A percentile compares a stretch with the other conserved stretches of the same genome.
Evolutionary conservation across 92 coral and sea anemone species (phyloP).

Genomic region (Palythoa heliodiscus): DNA sequence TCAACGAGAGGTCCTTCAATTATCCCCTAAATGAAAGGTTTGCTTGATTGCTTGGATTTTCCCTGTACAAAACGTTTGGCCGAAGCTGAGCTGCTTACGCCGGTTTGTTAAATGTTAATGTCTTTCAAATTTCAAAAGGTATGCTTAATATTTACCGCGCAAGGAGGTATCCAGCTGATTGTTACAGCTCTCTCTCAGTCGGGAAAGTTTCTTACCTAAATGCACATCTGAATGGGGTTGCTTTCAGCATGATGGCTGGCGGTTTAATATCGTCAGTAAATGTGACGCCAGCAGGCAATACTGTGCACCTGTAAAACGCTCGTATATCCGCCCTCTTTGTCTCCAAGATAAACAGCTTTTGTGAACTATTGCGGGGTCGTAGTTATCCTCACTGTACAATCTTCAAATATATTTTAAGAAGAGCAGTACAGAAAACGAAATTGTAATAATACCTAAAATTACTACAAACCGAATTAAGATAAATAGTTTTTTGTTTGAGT

Average conservation of each 20-base stretch:
- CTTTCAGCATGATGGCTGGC: not conserved
- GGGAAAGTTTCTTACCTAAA: not conserved
- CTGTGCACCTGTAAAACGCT: conserved; percentile 25
- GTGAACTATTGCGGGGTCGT: conserved; percentile 36
- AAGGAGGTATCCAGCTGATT: conserved; percentile 11
- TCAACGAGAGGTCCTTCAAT: too few relatives aligned
- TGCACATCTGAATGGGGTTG: not conserved
- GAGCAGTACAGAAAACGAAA: not conserved
- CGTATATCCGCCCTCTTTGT: conserved; percentile 29
- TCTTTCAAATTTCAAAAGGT: not conserved
- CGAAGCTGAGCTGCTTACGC: not conserved
- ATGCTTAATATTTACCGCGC: not conserved
- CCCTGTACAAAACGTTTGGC: too few relatives aligned
- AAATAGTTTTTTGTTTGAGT: not conserved
- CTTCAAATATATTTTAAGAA: not conserved
- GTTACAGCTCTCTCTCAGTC: not conserved
- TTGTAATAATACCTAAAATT: not conserved
- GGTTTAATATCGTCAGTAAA: not conserved
- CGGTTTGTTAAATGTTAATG: conserved; percentile 19
- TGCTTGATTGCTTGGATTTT: not conserved
- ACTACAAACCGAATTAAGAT: not conserved
- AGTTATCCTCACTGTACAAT: not conserved
- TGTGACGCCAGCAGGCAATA: conserved; percentile 19
- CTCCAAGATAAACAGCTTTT: conserved; percentile 67
- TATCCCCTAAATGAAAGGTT: not conserved